phyloP scores from a whole-genome alignment of 2,888 invertebrate species.

The Leptinotarsa rubiginosa region DNA sequence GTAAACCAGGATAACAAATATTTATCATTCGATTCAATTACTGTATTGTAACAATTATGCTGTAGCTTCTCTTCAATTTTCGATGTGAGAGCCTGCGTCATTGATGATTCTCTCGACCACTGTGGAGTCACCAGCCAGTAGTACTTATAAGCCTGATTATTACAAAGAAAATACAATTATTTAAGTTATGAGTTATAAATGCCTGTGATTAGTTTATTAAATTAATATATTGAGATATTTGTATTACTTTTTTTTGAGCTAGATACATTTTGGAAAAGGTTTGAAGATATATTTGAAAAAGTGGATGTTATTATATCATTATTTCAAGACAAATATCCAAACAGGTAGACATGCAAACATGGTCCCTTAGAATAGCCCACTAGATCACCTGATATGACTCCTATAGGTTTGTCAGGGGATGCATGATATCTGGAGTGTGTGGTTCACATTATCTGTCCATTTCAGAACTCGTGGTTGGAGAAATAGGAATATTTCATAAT shows the following conservation, averaged over 20 bases:
- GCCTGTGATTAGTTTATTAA: slow-evolving; percentile 18
- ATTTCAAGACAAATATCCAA: too few species aligned
- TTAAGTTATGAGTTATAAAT: slow-evolving; percentile 5
- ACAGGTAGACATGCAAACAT: too few species aligned
- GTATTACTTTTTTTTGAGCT: not conserved
- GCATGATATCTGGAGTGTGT: too few species aligned
- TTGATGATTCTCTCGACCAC: not conserved
- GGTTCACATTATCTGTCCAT: too few species aligned
- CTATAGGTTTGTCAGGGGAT: too few species aligned
- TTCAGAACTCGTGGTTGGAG: too few species aligned
- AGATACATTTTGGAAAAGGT: not conserved
- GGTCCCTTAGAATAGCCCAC: too few species aligned
- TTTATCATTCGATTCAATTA: not conserved
- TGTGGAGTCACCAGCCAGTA: not conserved
- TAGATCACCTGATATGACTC: too few species aligned
- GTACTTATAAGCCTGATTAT: not conserved
- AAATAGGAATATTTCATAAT: too few species aligned
- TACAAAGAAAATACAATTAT: not conserved
- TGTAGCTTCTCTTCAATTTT: slow-evolving; percentile 13
- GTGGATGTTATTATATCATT: too few species aligned
- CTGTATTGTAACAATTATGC: not conserved
- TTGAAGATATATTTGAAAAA: too few species aligned
- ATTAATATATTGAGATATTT: not conserved
- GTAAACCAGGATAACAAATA: too few species aligned
- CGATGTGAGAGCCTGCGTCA: not conserved